Percentiles rank a stretch among this genome's conserved stretches.
Evolutionary conservation across 1,140 invertebrate species (phyloP).

Genomic region (Ceratina calcarata): DNA sequence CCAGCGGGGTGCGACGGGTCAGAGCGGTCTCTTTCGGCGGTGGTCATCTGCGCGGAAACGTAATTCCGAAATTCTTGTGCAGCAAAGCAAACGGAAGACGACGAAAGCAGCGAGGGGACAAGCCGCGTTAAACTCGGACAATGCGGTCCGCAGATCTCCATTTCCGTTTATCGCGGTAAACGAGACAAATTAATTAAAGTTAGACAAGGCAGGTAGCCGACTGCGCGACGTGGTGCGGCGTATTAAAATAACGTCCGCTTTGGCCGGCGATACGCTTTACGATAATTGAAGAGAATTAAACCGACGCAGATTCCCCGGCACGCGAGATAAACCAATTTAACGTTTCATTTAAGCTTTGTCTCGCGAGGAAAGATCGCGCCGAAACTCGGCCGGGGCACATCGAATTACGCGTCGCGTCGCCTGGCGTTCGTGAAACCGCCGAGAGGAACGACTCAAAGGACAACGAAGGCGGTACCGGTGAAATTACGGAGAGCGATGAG

Average conservation of each 20-base stretch:
- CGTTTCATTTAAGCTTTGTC: conserved; percentile 58
- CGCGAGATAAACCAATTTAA: conserved; percentile 57
- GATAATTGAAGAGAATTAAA: conserved; percentile 49
- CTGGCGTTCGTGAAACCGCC: background rate
- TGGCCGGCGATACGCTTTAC: conserved; percentile 36
- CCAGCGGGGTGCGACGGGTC: background rate
- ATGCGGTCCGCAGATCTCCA: conserved; percentile 25
- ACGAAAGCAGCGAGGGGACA: background rate
- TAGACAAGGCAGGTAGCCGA: background rate
- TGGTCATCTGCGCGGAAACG: background rate
- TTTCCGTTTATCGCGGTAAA: conserved; percentile 52
- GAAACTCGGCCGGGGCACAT: background rate
- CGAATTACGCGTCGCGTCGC: background rate
- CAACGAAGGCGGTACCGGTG: too few species aligned
- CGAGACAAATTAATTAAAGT: conserved; percentile 52
- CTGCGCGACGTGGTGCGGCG: background rate
- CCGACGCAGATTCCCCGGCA: conserved; percentile 34
- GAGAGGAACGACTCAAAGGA: background rate
- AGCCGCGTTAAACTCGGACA: conserved; percentile 28
- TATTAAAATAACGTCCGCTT: conserved; percentile 49
- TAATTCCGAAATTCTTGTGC: conserved; percentile 33
- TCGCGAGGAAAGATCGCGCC: conserved; percentile 21
- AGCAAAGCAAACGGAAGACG: conserved; percentile 16
- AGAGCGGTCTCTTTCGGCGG: too few species aligned
- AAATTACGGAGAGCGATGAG: background rate